Base-by-base conservation (phyloP, 2,113 vertebrate species). In the Cacatua alba region DNA sequence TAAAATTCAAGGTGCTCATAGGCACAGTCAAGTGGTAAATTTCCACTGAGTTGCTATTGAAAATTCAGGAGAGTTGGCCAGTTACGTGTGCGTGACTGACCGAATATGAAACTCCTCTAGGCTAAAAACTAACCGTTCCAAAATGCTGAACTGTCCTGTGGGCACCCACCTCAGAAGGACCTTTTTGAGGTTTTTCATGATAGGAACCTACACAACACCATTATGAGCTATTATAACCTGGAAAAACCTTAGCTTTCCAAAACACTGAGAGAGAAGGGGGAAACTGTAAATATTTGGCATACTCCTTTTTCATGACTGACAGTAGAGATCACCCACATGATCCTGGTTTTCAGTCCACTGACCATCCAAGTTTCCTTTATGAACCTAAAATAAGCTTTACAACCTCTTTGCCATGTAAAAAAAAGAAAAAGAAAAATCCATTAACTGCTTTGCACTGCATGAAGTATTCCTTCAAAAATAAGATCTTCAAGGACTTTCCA, bases 271-370 rank as follows among this genome's bases (percentile, higher is more conserved):
- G 20, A 53, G 18, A 53, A 48, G 5, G 1, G 5, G 25, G 10
- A 28, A 77, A 49, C 7, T n/a, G 4, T 51, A 46, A 57, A 86
- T 71, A 95, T 96, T 44, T 72, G 88, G 82, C 86, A 94, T 72
- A 84, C 29, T 77, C 51, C 90, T 95, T 96, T 97, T 97, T 91
- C 21, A 9, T 10, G 35, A 94, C 81, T 82, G 75, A 48, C 48
- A 92, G 89, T 86, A 95, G 77, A 94, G 57, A 91, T 46, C 70
- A 87, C 59, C 18, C 43, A 87, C 20, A 19, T 60, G 39, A 76
- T 77, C 33, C 65, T 83, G 57, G 29, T 74, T 77, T 90, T 57
- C 64, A 77, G 65, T 63, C 28, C 39, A 70, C 28, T 85, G 69
- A 75, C 63, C 26, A 69, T 83, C 43, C 71, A 93, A 48, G 13